A percentile compares a stretch with the other conserved stretches of the same genome.
These are phyloP conservation scores for Hemaris fuciformis DNA, from an alignment of 2,888 invertebrate species.

Conservation along the genomic window DNA sequence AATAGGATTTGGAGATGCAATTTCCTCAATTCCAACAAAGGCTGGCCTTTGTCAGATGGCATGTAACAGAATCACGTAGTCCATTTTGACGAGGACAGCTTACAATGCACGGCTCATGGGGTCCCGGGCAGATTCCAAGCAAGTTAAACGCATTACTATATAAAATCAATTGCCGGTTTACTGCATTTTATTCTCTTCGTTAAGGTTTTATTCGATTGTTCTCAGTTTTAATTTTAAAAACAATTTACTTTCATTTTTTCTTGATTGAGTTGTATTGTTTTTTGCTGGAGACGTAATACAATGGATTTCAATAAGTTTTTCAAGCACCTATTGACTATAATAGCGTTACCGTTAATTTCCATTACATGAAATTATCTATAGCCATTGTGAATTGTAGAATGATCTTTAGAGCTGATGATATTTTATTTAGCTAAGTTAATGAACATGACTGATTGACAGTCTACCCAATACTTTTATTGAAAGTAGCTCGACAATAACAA, in stretches of 20 bases:
- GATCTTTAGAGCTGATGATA: too few relatives aligned
- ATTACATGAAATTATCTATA: too few relatives aligned
- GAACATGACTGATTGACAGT: slow-evolving; percentile 17
- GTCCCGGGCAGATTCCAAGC: slow-evolving; percentile 9
- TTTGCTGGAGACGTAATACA: not conserved
- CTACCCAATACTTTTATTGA: slow-evolving; percentile 19
- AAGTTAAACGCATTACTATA: not conserved
- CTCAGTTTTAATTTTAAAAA: not conserved
- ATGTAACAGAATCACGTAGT: slow-evolving; percentile 58
- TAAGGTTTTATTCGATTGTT: not conserved
- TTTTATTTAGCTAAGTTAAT: not conserved
- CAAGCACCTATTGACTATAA: too few relatives aligned
- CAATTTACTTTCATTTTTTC: not conserved
- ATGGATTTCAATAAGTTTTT: not conserved
- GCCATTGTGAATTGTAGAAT: too few relatives aligned
- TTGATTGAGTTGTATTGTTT: not conserved
- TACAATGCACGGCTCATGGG: slow-evolving; percentile 30
- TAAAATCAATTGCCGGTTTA: not conserved
- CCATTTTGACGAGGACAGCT: slow-evolving; percentile 41
- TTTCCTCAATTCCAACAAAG: slow-evolving; percentile 57
- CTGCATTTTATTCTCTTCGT: not conserved
- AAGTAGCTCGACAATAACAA: slow-evolving; percentile 11
- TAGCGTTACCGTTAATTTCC: too few relatives aligned
- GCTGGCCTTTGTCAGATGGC: slow-evolving; percentile 47
- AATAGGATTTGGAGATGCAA: slow-evolving; percentile 65